Percentiles rank a stretch among this genome's conserved stretches.
These are phyloP conservation scores for Calycopis cecrops DNA, from an alignment of 1,140 invertebrate species.

Conservation along the genomic window DNA sequence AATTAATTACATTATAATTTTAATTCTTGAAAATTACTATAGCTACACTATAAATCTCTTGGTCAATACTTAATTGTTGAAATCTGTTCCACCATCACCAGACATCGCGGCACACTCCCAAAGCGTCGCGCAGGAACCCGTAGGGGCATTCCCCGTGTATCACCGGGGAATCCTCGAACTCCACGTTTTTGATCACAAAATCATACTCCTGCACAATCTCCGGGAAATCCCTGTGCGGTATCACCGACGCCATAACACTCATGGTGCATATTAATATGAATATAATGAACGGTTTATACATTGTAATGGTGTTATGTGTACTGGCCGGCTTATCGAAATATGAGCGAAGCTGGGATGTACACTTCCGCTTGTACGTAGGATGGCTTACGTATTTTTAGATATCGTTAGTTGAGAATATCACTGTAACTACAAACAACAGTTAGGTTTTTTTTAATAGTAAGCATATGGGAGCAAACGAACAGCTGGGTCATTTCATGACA, in stretches of 20 bases:
- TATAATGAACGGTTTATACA: conserved; percentile 23
- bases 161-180: conserved; percentile 43
- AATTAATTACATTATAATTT: too few species aligned
- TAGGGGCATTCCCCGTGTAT: conserved; percentile 30
- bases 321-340: not conserved
- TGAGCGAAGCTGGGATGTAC: not conserved
- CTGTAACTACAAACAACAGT: too few species aligned
- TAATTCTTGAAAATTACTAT: too few species aligned
- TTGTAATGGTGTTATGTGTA: conserved; percentile 21
- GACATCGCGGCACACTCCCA: conserved; percentile 48
- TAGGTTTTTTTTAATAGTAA: too few species aligned
- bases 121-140: conserved; percentile 39
- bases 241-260: conserved; percentile 19
- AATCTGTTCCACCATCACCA: conserved; percentile 35
- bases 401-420: not conserved
- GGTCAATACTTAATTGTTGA: too few species aligned
- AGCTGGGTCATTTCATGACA: too few species aligned
- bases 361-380: conserved; percentile 6
- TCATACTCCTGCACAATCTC: conserved; percentile 32
- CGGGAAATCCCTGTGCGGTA: conserved; percentile 23
- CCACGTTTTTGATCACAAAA: conserved; percentile 33
- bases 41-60: too few species aligned
- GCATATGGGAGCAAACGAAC: too few species aligned
- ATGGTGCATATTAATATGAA: conserved; percentile 16
- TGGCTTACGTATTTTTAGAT: conserved; percentile 5